Conservation (phyloP, 1,140 invertebrate species). For the Drepana arcuata region DNA sequence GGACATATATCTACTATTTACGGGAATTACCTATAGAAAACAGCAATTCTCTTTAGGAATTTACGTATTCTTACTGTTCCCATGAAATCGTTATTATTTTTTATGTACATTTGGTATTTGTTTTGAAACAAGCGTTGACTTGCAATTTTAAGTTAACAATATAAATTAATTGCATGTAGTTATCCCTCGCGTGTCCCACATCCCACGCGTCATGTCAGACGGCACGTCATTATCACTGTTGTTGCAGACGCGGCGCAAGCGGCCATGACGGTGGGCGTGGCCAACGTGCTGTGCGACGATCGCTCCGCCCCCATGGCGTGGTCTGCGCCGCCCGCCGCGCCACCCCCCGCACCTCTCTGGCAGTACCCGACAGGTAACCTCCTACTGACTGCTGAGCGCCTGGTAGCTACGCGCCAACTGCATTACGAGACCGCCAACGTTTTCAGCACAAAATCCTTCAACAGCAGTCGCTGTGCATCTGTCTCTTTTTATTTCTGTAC, state of each 20-base stretch:
- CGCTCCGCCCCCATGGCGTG: conserved; percentile 58
- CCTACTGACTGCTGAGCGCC: conserved; percentile 39
- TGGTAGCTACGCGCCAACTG: conserved; percentile 68
- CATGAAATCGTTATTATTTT: too few relatives aligned
- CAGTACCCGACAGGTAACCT: conserved; percentile 78
- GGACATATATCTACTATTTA: too few relatives aligned
- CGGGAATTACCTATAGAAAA: too few relatives aligned
- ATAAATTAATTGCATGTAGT: too few relatives aligned
- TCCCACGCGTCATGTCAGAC: conserved; percentile 17
- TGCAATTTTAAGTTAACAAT: too few relatives aligned
- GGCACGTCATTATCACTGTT: conserved; percentile 39
- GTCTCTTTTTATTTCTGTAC: conserved; percentile 3
- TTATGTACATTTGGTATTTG: too few relatives aligned
- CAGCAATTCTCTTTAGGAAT: too few relatives aligned
- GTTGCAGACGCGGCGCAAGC: conserved; percentile 66
- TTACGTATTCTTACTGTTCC: too few relatives aligned
- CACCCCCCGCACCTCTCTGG: conserved; percentile 77
- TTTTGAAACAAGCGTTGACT: too few relatives aligned
- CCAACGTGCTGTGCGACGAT: conserved; percentile 69
- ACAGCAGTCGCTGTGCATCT: conserved; percentile 1
- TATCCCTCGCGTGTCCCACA: conserved; percentile 2
- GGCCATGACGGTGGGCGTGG: conserved; percentile 74
- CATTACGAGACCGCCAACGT: conserved; percentile 55
- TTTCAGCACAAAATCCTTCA: conserved; percentile 1
- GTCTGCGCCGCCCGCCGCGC: conserved; percentile 57